phyloP scores from a whole-genome alignment of 2,797 vertebrate species.

The Peromyscus nudipes region DNA sequence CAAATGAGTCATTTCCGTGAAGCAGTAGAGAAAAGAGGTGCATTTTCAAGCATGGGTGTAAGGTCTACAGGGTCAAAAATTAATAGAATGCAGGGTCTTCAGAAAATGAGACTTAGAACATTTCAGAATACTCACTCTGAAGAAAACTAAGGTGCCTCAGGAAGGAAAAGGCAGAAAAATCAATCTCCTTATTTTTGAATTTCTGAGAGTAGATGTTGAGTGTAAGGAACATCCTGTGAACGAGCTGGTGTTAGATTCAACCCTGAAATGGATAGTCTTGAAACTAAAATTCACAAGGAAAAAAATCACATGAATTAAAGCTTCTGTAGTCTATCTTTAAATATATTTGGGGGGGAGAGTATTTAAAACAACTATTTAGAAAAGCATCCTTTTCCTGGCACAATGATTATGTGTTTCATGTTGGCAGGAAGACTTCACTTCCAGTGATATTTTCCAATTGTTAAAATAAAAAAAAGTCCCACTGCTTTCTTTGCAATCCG shows the following conservation, averaged over 20 bases:
- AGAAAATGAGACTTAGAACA: background rate
- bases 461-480: constrained; percentile 67
- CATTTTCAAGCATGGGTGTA: background rate
- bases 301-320: constrained; percentile 76
- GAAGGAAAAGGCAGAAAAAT: constrained; percentile 37
- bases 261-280: constrained; percentile 75
- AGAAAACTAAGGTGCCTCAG: background rate
- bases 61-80: background rate
- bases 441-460: constrained; percentile 87
- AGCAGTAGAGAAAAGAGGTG: background rate
- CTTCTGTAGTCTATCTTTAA: constrained; percentile 82
- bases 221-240: constrained; percentile 60
- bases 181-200: constrained; percentile 5
- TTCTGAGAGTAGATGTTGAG: constrained; percentile 58
- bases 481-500: constrained; percentile 82
- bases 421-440: constrained; percentile 85
- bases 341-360: constrained; percentile 34
- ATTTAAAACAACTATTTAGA: constrained; percentile 84
- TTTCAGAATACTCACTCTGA: background rate
- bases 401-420: constrained; percentile 83
- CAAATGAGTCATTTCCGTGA: background rate
- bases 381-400: constrained; percentile 81
- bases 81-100: background rate
- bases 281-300: constrained; percentile 72
- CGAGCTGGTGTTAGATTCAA: constrained; percentile 62